Conservation (phyloP, 2,797 vertebrate genomes). For the Chlorospingus flavigularis region DNA sequence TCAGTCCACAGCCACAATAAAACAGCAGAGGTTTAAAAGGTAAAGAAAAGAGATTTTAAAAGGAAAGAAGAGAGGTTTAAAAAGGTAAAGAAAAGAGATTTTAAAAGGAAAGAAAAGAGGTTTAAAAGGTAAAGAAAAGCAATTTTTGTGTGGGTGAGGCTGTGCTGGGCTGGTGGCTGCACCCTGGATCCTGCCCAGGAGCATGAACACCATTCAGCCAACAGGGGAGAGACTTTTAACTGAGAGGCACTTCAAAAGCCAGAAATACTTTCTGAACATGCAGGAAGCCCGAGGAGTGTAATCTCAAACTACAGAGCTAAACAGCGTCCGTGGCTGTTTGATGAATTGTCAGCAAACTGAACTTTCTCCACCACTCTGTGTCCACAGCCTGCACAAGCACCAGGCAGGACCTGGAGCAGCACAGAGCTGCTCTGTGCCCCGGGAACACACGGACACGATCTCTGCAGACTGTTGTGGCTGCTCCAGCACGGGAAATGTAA, state of each 20-base stretch:
- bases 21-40: not conserved
- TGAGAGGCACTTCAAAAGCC: constrained; percentile 6
- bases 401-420: not conserved
- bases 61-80: not conserved
- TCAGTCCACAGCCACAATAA: not conserved
- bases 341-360: not conserved
- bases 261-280: not conserved
- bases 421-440: accelerated
- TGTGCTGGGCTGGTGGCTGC: constrained; percentile 8
- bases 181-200: not conserved
- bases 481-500: constrained; percentile 31
- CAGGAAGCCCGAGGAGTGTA: not conserved
- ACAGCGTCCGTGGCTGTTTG: not conserved
- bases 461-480: constrained; percentile 61
- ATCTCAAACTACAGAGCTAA: not conserved
- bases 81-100: not conserved
- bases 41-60: not conserved
- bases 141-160: not conserved
- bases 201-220: not conserved
- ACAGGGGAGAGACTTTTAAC: not conserved
- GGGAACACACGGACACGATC: not conserved
- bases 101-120: no score
- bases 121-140: not conserved
- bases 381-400: not conserved
- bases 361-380: not conserved